Conservation (phyloP, 2,113 vertebrate genomes). For the Actenoides hombroni region DNA sequence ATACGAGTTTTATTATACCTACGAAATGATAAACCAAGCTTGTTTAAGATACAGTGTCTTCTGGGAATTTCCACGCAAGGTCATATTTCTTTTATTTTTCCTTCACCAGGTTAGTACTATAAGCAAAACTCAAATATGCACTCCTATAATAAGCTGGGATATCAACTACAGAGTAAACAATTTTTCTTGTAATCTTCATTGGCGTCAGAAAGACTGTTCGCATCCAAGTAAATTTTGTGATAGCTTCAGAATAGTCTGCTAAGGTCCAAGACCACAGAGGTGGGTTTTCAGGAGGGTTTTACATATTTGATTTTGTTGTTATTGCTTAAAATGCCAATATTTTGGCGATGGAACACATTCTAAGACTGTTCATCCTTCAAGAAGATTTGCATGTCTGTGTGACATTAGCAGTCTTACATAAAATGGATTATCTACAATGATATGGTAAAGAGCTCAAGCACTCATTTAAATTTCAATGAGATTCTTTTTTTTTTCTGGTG, state of each 20-base stretch:
- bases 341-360: neutral
- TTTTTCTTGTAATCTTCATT: neutral
- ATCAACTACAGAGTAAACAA: neutral
- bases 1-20: neutral
- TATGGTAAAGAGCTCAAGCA: neutral
- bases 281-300: neutral
- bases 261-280: neutral
- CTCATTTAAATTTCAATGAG: neutral
- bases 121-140: neutral
- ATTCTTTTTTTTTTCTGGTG: neutral
- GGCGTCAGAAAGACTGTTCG: neutral
- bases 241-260: neutral
- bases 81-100: neutral
- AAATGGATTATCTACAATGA: neutral
- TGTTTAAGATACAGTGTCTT: neutral
- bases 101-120: neutral
- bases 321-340: neutral
- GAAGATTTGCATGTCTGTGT: neutral
- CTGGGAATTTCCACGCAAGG: neutral
- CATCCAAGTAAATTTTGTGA: neutral
- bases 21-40: neutral
- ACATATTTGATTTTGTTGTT: neutral
- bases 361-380: neutral
- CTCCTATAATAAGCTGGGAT: neutral
- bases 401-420: neutral